phyloP scores from a whole-genome alignment of 2,888 invertebrate species.

The Quadriops clusia region DNA sequence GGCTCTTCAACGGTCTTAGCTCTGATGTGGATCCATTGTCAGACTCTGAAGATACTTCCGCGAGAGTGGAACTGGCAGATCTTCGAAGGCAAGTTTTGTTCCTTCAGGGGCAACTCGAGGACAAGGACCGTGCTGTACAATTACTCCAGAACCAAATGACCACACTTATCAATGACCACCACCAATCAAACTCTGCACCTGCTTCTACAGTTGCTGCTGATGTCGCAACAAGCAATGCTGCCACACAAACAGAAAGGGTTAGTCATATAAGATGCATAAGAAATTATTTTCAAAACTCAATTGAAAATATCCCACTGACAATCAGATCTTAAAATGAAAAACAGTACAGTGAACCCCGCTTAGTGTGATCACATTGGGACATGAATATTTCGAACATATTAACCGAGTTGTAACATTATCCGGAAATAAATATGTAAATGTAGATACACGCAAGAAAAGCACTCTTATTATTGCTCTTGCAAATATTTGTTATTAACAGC shows the following conservation, averaged over 20 bases:
- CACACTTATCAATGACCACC: slow-evolving; percentile 32
- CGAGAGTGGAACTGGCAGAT: slow-evolving; percentile 58
- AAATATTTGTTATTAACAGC: no score
- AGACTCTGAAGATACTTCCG: slow-evolving; percentile 42
- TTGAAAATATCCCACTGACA: no score
- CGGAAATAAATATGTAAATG: no score
- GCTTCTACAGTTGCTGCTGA: slow-evolving; percentile 32
- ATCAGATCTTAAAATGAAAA: no score
- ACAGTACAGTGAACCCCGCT: no score
- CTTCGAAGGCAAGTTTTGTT: slow-evolving; percentile 72
- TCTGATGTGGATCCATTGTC: slow-evolving; percentile 35
- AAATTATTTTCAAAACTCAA: background rate
- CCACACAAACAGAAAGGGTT: slow-evolving; percentile 82
- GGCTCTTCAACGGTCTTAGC: slow-evolving; percentile 50
- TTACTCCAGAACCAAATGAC: slow-evolving; percentile 67
- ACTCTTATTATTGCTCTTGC: no score
- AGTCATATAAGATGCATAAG: slow-evolving; percentile 16
- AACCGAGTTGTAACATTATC: no score
- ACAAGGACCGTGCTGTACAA: slow-evolving; percentile 72
- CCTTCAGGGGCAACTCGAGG: slow-evolving; percentile 78
- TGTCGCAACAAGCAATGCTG: slow-evolving; percentile 61
- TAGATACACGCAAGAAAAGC: no score
- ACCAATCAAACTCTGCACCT: slow-evolving; percentile 37
- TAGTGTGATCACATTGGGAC: no score
- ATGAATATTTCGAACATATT: no score